phyloP scores from a whole-genome alignment of 2,797 vertebrate species.

The Rhynchotus rufescens region DNA sequence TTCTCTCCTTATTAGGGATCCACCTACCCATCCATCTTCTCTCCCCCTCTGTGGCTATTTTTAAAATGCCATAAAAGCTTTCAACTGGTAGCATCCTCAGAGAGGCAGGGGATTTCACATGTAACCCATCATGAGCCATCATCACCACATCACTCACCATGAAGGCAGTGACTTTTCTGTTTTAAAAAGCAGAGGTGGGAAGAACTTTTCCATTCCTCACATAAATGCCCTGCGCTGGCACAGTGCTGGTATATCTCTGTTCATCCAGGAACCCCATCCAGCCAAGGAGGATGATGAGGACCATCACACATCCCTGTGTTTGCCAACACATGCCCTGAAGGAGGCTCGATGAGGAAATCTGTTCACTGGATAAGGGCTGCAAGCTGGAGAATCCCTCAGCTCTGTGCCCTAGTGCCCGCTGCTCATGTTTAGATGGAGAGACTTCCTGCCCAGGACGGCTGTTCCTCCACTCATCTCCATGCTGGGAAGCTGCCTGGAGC shows the following conservation, averaged over 20 bases:
- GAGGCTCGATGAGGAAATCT: not conserved
- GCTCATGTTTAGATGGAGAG: not conserved
- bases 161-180: not conserved
- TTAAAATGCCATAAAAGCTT: conserved; percentile 71
- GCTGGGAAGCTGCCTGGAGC: not conserved
- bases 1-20: conserved; percentile 72
- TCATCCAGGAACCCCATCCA: not conserved
- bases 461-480: not conserved
- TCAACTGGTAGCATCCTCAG: conserved; percentile 59
- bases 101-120: conserved; percentile 28
- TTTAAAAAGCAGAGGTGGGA: not conserved
- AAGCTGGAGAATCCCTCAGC: not conserved
- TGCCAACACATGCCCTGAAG: not conserved
- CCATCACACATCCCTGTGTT: not conserved
- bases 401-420: not conserved
- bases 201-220: not conserved
- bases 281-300: not conserved
- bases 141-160: conserved; percentile 42
- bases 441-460: not conserved
- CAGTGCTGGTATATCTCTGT: too few relatives aligned
- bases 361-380: not conserved
- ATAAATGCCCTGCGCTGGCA: too few relatives aligned
- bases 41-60: conserved; percentile 66
- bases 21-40: conserved; percentile 59
- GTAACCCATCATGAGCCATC: conserved; percentile 23